Evolutionary conservation across 2,888 invertebrate species (phyloP).

Genomic region (Pyrocoelia pectoralis): DNA sequence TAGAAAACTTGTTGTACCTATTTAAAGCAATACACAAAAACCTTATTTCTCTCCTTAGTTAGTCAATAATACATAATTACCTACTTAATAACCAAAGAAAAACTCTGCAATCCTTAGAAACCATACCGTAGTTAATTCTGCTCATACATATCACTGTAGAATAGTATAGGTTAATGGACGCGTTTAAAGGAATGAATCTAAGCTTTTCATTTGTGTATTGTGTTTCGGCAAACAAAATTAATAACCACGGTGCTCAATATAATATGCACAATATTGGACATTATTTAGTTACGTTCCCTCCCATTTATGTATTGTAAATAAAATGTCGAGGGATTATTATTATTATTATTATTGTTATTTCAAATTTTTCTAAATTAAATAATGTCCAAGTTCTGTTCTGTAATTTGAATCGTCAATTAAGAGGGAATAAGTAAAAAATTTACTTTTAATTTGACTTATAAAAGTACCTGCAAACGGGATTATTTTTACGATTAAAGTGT

Average conservation of each 20-base stretch:
- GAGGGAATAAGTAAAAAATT: slow-evolving; percentile 25
- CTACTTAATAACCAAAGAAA: slow-evolving; percentile 8
- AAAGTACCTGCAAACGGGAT: slow-evolving; percentile 43
- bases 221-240: slow-evolving; percentile 35
- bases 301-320: slow-evolving; percentile 4
- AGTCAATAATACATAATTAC: too few relatives aligned
- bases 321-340: not conserved
- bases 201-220: slow-evolving; percentile 46
- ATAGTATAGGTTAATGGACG: slow-evolving; percentile 25
- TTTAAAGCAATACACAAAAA: slow-evolving; percentile 34
- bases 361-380: too few relatives aligned
- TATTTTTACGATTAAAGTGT: slow-evolving; percentile 40
- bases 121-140: slow-evolving; percentile 40
- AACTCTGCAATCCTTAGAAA: slow-evolving; percentile 13
- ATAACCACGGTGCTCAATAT: slow-evolving; percentile 55
- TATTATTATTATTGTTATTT: slow-evolving; percentile 7
- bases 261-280: slow-evolving; percentile 24
- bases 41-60: slow-evolving; percentile 6
- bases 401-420: slow-evolving; percentile 39
- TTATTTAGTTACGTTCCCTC: slow-evolving; percentile 16
- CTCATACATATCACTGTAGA: slow-evolving; percentile 58
- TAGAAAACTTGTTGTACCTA: slow-evolving; percentile 28
- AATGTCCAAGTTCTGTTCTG: not conserved
- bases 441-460: slow-evolving; percentile 28
- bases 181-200: slow-evolving; percentile 19